Evolutionary conservation across 2,113 vertebrate genomes (phyloP).

Genomic region (Carollia perspicillata): DNA sequence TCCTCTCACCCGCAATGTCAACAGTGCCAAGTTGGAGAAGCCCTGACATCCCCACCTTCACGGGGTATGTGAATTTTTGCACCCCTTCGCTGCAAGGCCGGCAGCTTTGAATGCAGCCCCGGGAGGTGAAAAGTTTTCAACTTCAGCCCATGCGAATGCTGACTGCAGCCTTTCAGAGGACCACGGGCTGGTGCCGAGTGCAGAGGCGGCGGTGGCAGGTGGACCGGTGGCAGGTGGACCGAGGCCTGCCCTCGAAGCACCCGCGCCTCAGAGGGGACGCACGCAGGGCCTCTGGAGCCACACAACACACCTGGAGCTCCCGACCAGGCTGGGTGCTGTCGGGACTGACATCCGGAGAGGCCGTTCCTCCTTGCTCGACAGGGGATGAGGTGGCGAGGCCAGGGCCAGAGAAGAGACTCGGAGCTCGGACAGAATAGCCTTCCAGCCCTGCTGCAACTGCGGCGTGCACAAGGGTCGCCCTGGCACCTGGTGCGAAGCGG

Average conservation of each 20-base stretch:
- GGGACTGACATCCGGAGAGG: neutral
- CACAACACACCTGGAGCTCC: neutral
- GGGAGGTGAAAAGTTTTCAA: neutral
- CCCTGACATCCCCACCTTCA: neutral
- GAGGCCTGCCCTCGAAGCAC: neutral
- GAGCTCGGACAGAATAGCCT: neutral
- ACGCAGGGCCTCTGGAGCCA: neutral
- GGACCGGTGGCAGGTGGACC: neutral
- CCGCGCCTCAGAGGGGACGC: neutral
- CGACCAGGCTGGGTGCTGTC: neutral
- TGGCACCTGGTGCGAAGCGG: neutral
- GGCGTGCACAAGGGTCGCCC: fast-evolving
- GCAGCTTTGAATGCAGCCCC: neutral
- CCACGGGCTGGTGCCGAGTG: neutral
- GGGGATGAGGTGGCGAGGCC: neutral
- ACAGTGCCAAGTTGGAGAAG: neutral
- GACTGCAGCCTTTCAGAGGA: neutral
- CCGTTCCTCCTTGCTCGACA: no score
- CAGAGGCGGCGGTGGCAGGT: neutral
- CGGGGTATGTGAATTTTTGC: neutral
- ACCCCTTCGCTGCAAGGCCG: neutral
- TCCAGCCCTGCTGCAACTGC: neutral
- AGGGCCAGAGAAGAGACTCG: neutral
- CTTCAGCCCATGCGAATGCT: neutral
- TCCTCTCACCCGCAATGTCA: no score